These are phyloP conservation scores for Penaeus chinensis DNA, from an alignment of 1,140 invertebrate genomes.

Conservation along the genomic window DNA sequence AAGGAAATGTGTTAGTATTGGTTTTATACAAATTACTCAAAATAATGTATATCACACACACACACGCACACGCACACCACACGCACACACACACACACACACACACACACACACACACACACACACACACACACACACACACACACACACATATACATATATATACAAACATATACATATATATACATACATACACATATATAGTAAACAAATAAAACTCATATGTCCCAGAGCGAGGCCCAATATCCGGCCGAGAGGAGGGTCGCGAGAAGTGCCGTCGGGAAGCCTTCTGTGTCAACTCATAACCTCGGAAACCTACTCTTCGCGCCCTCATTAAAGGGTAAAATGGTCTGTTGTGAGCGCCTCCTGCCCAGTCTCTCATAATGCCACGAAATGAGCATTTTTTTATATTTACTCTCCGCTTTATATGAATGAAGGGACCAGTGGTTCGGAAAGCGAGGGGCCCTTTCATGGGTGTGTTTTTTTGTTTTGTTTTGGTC, in stretches of 20 bases:
- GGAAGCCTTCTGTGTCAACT: background rate
- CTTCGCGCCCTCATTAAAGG: too few relatives aligned
- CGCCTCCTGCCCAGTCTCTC: too few relatives aligned
- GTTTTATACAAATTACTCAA: slow-evolving; percentile 29
- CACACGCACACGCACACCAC: background rate
- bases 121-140: background rate
- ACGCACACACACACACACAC: too few relatives aligned
- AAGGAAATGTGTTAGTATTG: slow-evolving; percentile 47
- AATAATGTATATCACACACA: background rate
- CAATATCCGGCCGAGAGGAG: background rate
- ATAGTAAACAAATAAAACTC: too few relatives aligned
- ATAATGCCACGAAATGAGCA: too few relatives aligned
- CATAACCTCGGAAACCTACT: background rate
- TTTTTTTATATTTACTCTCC: too few relatives aligned
- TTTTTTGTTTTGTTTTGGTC: too few relatives aligned
- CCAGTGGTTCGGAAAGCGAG: too few relatives aligned
- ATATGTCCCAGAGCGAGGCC: background rate
- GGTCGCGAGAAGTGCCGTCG: background rate
- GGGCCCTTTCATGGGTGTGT: too few relatives aligned
- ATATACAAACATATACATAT: background rate
- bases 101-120: background rate
- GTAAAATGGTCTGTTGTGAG: too few relatives aligned
- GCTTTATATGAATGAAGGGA: too few relatives aligned
- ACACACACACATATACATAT: background rate
- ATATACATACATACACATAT: too few relatives aligned